These are phyloP conservation scores for Drosophila micromelanica DNA, from an alignment of 1,140 invertebrate species.

Conservation along the genomic window DNA sequence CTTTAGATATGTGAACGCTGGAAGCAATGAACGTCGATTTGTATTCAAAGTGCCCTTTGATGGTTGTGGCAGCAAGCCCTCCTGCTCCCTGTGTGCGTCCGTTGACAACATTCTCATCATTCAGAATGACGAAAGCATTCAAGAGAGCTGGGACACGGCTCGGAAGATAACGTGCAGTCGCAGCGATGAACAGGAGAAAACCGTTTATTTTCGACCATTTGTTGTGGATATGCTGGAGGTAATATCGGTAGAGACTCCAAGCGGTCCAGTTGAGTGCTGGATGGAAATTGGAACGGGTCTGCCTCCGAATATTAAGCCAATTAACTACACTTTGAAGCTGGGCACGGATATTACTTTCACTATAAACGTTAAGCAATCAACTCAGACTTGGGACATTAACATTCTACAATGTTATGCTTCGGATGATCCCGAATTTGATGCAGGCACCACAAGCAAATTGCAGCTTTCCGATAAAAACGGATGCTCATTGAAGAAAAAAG, in stretches of 20 bases:
- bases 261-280: slow-evolving; percentile 89
- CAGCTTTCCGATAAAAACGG: slow-evolving; percentile 88
- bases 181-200: slow-evolving; percentile 86
- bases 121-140: slow-evolving; percentile 88
- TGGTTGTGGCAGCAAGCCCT: slow-evolving; percentile 87
- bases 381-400: slow-evolving; percentile 88
- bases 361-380: slow-evolving; percentile 88
- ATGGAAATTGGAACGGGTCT: slow-evolving; percentile 90
- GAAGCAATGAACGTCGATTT: slow-evolving; percentile 85
- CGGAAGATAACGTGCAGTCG: slow-evolving; percentile 87
- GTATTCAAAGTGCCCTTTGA: slow-evolving; percentile 87
- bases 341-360: slow-evolving; percentile 89
- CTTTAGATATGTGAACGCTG: slow-evolving; percentile 87
- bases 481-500: slow-evolving; percentile 88
- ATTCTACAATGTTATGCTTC: slow-evolving; percentile 91
- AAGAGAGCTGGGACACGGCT: slow-evolving; percentile 87
- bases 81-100: slow-evolving; percentile 86
- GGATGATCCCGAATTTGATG: slow-evolving; percentile 88
- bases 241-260: slow-evolving; percentile 87
- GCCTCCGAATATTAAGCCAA: slow-evolving; percentile 87
- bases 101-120: slow-evolving; percentile 88
- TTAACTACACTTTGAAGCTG: slow-evolving; percentile 87
- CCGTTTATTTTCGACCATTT: slow-evolving; percentile 88
- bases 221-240: slow-evolving; percentile 90
- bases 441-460: slow-evolving; percentile 86